These are phyloP conservation scores for Poeciliopsis gracilis DNA, from an alignment of 2,797 vertebrate species.

Conservation along the genomic window DNA sequence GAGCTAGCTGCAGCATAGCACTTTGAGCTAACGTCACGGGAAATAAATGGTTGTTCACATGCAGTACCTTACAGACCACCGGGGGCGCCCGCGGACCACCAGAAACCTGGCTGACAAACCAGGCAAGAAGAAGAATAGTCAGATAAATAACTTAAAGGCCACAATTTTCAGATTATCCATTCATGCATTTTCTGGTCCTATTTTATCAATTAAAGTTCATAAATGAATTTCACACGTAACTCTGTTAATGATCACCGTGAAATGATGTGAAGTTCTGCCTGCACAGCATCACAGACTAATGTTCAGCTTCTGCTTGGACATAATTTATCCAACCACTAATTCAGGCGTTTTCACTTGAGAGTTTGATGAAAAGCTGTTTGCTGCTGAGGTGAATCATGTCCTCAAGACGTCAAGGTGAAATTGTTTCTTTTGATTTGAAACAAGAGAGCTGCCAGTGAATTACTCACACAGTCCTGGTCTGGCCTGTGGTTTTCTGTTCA, in stretches of 20 bases:
- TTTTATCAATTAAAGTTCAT: too few species aligned
- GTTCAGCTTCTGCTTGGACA: not conserved
- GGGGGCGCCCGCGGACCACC: too few species aligned
- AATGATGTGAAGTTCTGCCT: not conserved
- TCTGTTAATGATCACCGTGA: not conserved
- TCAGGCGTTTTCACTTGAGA: not conserved
- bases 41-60: too few species aligned
- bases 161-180: too few species aligned
- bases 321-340: not conserved
- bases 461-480: not conserved
- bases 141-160: too few species aligned
- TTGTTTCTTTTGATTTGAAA: conserved; percentile 1
- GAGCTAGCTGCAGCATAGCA: too few species aligned
- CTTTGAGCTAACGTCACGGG: too few species aligned
- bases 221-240: not conserved
- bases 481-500: conserved; percentile 2
- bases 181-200: too few species aligned
- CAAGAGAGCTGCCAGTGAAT: not conserved
- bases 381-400: not conserved
- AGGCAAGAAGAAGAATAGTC: too few species aligned
- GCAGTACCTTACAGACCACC: too few species aligned
- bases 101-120: too few species aligned
- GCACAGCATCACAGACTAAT: not conserved
- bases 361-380: not conserved
- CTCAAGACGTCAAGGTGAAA: not conserved